Evolutionary conservation across 2,797 vertebrate genomes (phyloP).

Genomic region (Lepidocolaptes lacrymiger): DNA sequence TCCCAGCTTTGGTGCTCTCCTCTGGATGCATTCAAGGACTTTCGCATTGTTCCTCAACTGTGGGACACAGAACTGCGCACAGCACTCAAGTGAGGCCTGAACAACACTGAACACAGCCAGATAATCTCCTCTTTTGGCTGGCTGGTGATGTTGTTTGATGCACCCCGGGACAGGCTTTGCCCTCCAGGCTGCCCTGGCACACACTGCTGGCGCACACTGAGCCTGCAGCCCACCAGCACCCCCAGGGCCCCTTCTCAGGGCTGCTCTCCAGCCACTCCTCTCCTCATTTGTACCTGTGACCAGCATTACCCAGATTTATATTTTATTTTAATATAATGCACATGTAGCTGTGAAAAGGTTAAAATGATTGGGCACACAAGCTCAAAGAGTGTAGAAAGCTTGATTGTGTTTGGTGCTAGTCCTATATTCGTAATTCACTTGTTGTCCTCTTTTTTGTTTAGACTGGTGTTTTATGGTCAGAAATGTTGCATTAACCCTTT

Average conservation of each 20-base stretch:
- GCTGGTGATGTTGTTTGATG: not conserved
- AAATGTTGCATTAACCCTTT: not conserved
- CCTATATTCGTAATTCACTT: not conserved
- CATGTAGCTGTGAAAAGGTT: not conserved
- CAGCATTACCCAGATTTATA: not conserved
- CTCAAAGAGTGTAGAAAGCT: not conserved
- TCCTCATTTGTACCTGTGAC: not conserved
- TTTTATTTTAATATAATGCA: not conserved
- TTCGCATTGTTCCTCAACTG: not conserved
- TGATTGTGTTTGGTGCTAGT: not conserved
- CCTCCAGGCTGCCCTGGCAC: not conserved
- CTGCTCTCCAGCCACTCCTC: not conserved
- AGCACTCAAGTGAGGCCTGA: rapidly evolving
- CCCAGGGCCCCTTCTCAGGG: not conserved
- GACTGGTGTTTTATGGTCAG: not conserved
- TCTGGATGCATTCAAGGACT: not conserved
- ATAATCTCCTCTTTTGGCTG: rapidly evolving
- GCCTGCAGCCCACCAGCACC: rapidly evolving
- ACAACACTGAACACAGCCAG: rapidly evolving
- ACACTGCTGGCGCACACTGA: not conserved
- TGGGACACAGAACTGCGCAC: not conserved
- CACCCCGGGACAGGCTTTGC: not conserved
- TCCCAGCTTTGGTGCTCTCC: not conserved
- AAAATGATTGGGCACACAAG: not conserved
- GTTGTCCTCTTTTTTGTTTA: not conserved